Conservation (phyloP, 2,113 vertebrate genomes). For the Telmatochromis brichardi region DNA sequence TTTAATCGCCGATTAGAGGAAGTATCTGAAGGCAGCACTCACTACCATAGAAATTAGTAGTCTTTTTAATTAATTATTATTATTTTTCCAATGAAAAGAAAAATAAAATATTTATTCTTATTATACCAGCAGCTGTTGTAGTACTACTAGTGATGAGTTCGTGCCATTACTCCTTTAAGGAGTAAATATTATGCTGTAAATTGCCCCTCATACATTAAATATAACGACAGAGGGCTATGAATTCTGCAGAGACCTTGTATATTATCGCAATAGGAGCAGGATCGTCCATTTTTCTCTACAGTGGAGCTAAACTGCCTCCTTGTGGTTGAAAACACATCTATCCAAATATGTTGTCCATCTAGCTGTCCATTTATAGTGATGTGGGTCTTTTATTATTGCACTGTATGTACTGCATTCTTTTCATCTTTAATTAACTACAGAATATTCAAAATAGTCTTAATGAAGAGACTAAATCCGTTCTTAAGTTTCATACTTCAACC, state of each 20-base stretch:
- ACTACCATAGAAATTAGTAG: neutral
- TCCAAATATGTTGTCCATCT: neutral
- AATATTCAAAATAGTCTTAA: neutral
- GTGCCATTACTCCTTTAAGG: neutral
- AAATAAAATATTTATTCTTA: neutral
- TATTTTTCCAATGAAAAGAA: neutral
- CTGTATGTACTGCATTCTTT: neutral
- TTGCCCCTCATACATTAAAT: neutral
- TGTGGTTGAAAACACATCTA: constrained; percentile 10
- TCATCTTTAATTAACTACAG: neutral
- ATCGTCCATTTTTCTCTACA: neutral
- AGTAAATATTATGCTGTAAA: neutral
- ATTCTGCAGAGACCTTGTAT: neutral
- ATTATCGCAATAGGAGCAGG: neutral
- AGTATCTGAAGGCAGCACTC: neutral
- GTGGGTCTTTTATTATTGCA: neutral
- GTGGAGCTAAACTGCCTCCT: constrained; percentile 47
- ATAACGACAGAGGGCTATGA: neutral
- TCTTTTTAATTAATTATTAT: neutral
- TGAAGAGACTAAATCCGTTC: neutral
- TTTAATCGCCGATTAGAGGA: neutral
- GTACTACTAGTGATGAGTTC: neutral
- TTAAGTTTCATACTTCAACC: neutral
- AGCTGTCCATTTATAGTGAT: neutral
- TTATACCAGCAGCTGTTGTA: neutral